phyloP scores from a whole-genome alignment of 2,888 invertebrate species.

The Melipona bicolor region DNA sequence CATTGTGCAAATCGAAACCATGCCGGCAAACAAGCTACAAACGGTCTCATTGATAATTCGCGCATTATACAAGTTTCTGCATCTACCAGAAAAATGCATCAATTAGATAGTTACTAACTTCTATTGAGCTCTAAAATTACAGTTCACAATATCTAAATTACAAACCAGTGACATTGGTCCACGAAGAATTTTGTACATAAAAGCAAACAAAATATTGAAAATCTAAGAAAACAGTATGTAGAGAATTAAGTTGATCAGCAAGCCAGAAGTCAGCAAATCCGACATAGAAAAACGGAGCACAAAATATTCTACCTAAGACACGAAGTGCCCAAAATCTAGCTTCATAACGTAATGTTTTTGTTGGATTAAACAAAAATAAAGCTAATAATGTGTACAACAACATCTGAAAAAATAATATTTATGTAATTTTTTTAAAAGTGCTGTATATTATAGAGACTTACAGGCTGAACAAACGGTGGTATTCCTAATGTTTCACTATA shows the following conservation, averaged over 20 bases:
- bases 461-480: conserved; percentile 96
- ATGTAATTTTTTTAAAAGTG: not conserved
- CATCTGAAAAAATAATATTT: conserved; percentile 80
- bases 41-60: conserved; percentile 86
- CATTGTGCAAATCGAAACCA: conserved; percentile 99
- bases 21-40: conserved; percentile 96
- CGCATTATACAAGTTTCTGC: conserved; percentile 84
- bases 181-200: conserved; percentile 89
- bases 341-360: conserved; percentile 95
- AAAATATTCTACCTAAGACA: conserved; percentile 89
- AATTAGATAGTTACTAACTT: not conserved
- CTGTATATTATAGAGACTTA: conserved; percentile 42
- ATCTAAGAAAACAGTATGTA: conserved; percentile 96
- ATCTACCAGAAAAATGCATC: conserved; percentile 77
- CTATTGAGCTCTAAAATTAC: not conserved
- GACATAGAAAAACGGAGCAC: conserved; percentile 95
- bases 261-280: conserved; percentile 99
- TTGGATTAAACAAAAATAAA: conserved; percentile 96
- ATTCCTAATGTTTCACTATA: conserved; percentile 93
- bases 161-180: conserved; percentile 84
- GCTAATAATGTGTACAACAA: conserved; percentile 89
- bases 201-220: conserved; percentile 97
- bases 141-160: conserved; percentile 7
- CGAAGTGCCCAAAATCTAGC: conserved; percentile 97
- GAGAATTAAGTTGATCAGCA: conserved; percentile 98